phyloP scores from a whole-genome alignment of 37 sponge, comb jelly and placozoan species.

The Tethya wilhelma region DNA sequence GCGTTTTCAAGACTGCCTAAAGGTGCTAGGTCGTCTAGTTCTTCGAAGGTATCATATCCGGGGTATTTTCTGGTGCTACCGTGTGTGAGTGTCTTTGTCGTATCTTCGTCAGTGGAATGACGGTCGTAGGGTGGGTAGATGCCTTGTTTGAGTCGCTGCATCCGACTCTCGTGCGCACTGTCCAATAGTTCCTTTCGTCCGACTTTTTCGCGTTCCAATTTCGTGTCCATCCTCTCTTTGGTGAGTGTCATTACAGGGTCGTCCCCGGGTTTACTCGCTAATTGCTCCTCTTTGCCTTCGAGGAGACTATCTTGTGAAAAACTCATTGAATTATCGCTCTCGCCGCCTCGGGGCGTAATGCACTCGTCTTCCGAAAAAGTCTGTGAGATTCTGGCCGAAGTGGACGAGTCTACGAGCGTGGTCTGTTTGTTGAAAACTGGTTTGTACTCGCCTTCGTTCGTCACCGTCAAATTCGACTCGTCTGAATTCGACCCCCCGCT shows the following conservation, averaged over 20 bases:
- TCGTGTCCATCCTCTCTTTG: no score
- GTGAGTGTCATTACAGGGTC: background rate
- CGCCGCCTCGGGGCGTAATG: background rate
- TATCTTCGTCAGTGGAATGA: background rate
- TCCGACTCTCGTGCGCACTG: no score
- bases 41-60: background rate
- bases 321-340: background rate
- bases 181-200: no score
- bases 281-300: background rate
- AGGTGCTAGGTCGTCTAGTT: background rate
- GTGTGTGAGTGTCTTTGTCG: background rate
- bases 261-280: background rate
- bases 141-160: no score
- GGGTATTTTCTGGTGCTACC: background rate
- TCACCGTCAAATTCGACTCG: no score
- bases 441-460: background rate
- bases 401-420: background rate
- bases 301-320: background rate
- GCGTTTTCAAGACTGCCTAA: no score
- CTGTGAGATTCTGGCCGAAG: background rate
- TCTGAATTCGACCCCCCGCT: no score
- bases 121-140: background rate
- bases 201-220: no score
- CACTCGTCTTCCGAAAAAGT: conserved; percentile 25
- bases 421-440: background rate